phyloP scores from a whole-genome alignment of 2,113 vertebrate species.

The Psilopsiagon aurifrons region DNA sequence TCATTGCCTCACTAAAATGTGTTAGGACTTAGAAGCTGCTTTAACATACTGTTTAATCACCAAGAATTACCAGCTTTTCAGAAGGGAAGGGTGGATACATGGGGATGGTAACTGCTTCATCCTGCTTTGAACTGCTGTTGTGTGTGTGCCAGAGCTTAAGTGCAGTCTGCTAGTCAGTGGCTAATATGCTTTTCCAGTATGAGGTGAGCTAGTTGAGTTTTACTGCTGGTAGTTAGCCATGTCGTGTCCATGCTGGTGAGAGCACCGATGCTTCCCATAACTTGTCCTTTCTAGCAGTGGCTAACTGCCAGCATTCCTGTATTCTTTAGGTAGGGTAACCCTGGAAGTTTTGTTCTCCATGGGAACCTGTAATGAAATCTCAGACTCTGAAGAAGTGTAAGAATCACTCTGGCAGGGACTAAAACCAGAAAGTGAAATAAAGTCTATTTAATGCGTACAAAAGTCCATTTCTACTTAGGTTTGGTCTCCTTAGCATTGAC shows the following conservation, averaged over 20 bases:
- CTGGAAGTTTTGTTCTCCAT: neutral
- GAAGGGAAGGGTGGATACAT: neutral
- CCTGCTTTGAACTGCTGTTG: neutral
- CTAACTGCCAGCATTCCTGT: neutral
- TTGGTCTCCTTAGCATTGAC: neutral
- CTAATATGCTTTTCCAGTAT: neutral
- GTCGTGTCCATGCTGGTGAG: neutral
- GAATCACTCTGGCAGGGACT: neutral
- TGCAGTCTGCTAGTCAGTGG: neutral
- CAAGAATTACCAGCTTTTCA: neutral
- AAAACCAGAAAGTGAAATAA: neutral
- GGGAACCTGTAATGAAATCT: neutral
- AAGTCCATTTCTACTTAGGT: neutral
- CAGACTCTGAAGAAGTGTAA: neutral
- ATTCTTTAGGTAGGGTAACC: neutral
- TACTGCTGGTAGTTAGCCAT: neutral
- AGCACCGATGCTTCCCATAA: neutral
- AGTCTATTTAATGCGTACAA: neutral
- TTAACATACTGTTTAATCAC: neutral
- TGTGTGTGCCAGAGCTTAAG: neutral
- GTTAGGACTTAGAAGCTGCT: neutral
- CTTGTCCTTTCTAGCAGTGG: neutral
- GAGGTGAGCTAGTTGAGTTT: neutral
- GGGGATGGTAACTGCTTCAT: neutral
- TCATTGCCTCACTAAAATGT: neutral